Conservation (phyloP, 2,113 vertebrate species). For the Pelecanoides urinatrix region DNA sequence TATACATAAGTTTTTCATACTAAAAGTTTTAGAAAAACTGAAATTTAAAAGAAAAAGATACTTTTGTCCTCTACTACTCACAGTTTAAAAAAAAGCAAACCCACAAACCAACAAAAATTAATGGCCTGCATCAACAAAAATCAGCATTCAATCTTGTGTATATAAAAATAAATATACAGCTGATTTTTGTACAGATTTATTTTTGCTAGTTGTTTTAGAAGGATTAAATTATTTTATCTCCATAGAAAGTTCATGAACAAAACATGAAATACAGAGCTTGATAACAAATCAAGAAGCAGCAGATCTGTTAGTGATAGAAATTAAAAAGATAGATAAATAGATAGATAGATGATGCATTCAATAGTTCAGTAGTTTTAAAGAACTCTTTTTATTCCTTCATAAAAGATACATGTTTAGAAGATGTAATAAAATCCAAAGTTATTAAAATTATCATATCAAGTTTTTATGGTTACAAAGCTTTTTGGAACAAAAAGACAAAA, state of each 20-base stretch:
- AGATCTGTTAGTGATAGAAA: background rate
- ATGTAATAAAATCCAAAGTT: background rate
- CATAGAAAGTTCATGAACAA: background rate
- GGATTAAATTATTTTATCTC: background rate
- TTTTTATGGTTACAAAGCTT: background rate
- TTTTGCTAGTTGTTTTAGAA: background rate
- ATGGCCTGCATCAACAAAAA: background rate
- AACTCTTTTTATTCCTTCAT: background rate
- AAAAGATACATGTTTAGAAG: background rate
- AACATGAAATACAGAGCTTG: background rate
- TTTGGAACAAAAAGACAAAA: background rate
- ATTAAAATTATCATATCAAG: background rate
- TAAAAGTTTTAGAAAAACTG: background rate
- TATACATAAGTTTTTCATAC: background rate
- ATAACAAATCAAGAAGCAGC: background rate
- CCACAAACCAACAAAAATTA: rapidly evolving
- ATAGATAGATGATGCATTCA: background rate
- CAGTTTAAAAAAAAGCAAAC: background rate
- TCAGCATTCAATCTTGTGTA: rapidly evolving
- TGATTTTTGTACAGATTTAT: background rate
- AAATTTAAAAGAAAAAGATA: background rate
- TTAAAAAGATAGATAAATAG: background rate
- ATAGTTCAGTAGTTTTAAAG: background rate
- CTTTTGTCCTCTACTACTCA: background rate
- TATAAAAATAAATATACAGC: rapidly evolving